phyloP scores from a whole-genome alignment of 2,113 vertebrate genomes.

The Melanostigma gelatinosum region DNA sequence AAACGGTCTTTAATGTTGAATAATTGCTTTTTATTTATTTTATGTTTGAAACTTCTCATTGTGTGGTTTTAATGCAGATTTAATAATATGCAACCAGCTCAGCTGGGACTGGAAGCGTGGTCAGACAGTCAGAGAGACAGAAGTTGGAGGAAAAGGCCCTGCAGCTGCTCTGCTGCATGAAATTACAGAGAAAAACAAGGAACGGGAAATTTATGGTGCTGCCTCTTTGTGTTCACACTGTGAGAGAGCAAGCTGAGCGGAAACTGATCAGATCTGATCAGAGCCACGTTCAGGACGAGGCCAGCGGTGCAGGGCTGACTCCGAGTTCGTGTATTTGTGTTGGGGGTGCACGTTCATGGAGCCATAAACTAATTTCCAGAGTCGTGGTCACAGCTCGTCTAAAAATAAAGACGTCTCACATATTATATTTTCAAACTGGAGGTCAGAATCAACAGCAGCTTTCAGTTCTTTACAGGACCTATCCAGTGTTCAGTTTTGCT shows the following conservation, averaged over 20 bases:
- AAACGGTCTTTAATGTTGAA: neutral
- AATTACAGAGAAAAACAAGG: conserved; percentile 54
- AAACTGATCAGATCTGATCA: conserved; percentile 76
- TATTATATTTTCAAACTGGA: conserved; percentile 49
- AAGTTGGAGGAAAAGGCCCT: conserved; percentile 46
- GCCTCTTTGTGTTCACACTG: conserved; percentile 68
- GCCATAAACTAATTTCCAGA: conserved; percentile 67
- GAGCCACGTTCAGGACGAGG: conserved; percentile 65
- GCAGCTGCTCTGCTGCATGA: conserved; percentile 61
- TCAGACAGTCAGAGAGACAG: conserved; percentile 11
- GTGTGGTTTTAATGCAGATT: neutral
- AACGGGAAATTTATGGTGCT: conserved; percentile 64
- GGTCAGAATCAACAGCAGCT: conserved; percentile 14
- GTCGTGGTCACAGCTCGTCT: conserved; percentile 58
- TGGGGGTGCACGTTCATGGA: conserved; percentile 48
- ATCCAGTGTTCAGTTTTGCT: neutral
- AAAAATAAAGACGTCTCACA: conserved; percentile 62
- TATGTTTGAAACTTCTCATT: too few relatives aligned
- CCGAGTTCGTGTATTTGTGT: neutral
- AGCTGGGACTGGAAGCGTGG: conserved; percentile 9
- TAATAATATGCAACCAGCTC: conserved; percentile 36
- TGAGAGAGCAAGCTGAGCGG: conserved; percentile 70
- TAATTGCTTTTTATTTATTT: too few relatives aligned
- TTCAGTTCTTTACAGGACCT: conserved; percentile 6
- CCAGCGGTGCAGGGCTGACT: conserved; percentile 53